phyloP scores from a whole-genome alignment of 1,140 invertebrate genomes.

The Atta cephalotes region DNA sequence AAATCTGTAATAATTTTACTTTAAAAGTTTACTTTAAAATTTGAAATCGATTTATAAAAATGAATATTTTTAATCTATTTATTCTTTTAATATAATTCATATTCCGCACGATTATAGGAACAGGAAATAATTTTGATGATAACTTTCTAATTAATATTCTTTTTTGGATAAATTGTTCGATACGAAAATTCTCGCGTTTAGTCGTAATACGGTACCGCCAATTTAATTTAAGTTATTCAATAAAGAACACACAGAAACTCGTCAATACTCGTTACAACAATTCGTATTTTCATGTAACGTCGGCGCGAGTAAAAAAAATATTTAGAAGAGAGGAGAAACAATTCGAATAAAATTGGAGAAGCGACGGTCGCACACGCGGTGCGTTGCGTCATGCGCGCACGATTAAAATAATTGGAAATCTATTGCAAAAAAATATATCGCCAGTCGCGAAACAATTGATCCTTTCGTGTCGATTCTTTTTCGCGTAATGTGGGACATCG shows the following conservation, averaged over 20 bases:
- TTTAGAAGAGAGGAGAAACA: constrained; percentile 52
- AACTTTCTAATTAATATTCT: not conserved
- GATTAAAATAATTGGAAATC: constrained; percentile 63
- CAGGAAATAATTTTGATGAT: not conserved
- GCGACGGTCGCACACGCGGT: constrained; percentile 3
- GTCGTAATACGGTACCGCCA: constrained; percentile 1
- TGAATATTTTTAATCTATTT: not conserved
- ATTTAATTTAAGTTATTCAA: constrained; percentile 40
- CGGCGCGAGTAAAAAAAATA: constrained; percentile 45
- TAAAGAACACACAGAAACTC: constrained; percentile 31
- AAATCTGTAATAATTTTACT: not conserved
- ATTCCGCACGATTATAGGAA: not conserved
- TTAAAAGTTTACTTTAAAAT: not conserved
- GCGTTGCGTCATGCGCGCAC: constrained; percentile 20
- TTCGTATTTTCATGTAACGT: constrained; percentile 27
- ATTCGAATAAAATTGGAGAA: constrained; percentile 58
- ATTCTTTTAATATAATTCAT: not conserved
- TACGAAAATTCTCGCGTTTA: not conserved
- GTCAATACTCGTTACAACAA: constrained; percentile 40
- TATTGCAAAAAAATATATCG: constrained; percentile 61
- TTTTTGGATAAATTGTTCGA: not conserved
- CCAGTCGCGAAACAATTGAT: constrained; percentile 56
- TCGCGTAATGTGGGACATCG: constrained; percentile 55
- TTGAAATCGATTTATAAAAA: not conserved
- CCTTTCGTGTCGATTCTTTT: constrained; percentile 56